Conservation (phyloP, 2,888 invertebrate genomes). For the Diaprepes abbreviatus region DNA sequence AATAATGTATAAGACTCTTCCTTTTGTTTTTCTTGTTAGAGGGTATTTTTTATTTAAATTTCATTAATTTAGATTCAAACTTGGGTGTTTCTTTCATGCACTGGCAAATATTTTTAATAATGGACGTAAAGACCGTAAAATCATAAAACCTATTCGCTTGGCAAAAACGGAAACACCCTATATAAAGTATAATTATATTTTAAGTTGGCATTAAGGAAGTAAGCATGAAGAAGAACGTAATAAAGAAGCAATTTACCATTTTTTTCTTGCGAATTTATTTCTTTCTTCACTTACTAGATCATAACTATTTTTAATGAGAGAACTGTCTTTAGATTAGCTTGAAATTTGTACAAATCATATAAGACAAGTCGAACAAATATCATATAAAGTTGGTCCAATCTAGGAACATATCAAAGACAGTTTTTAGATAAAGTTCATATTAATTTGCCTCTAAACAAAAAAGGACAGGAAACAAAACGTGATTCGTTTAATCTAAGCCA, state of each 20-base stretch:
- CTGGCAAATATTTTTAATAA: conserved; percentile 48
- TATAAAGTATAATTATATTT: not conserved
- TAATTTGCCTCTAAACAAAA: too few relatives aligned
- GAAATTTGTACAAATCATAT: too few relatives aligned
- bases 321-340: too few relatives aligned
- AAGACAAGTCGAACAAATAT: too few relatives aligned
- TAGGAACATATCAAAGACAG: too few relatives aligned
- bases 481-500: too few relatives aligned
- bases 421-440: too few relatives aligned
- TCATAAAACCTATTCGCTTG: conserved; percentile 31
- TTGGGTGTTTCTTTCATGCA: conserved; percentile 45
- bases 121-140: conserved; percentile 31
- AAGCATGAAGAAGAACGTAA: not conserved
- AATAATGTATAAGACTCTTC: conserved; percentile 48
- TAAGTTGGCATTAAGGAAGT: conserved; percentile 1
- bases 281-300: too few relatives aligned
- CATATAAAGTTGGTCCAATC: too few relatives aligned
- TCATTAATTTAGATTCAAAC: conserved; percentile 44
- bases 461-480: too few relatives aligned
- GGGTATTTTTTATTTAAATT: conserved; percentile 42
- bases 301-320: too few relatives aligned
- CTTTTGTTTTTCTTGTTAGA: conserved; percentile 35
- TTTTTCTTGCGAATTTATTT: too few relatives aligned
- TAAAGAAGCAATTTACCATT: conserved; percentile 5
- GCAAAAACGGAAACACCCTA: conserved; percentile 26